Percentiles rank a stretch among this genome's conserved stretches.
Evolutionary conservation across 2,888 invertebrate species (phyloP).

Genomic region (Dioctria rufipes): DNA sequence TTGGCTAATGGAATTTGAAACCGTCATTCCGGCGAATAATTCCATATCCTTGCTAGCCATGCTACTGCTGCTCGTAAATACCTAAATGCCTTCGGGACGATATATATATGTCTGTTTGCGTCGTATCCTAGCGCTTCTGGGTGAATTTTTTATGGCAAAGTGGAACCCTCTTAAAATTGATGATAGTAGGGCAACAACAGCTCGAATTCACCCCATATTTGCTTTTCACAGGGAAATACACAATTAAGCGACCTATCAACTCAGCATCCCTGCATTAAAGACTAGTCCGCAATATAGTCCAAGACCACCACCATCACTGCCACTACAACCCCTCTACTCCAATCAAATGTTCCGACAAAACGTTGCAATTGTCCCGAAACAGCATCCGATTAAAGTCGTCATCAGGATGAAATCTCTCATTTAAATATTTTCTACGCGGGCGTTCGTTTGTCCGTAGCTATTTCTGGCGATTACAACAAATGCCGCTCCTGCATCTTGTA

Average conservation of each 20-base stretch:
- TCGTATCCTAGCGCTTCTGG: neutral
- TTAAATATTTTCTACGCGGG: conserved; percentile 50
- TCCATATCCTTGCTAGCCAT: conserved; percentile 11
- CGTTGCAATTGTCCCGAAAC: conserved; percentile 54
- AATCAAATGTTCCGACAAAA: conserved; percentile 50
- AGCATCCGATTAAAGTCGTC: conserved; percentile 55
- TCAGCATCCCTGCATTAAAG: neutral
- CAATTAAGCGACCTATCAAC: conserved; percentile 54
- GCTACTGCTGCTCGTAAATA: neutral
- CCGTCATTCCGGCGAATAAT: conserved; percentile 39
- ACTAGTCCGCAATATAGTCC: neutral
- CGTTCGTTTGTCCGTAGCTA: conserved; percentile 53
- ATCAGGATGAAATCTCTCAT: conserved; percentile 54
- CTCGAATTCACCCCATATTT: neutral
- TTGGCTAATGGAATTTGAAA: conserved; percentile 52
- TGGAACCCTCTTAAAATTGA: conserved; percentile 15
- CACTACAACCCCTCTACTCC: conserved; percentile 28
- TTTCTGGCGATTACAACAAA: conserved; percentile 55
- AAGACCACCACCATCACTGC: neutral
- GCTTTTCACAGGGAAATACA: conserved; percentile 52
- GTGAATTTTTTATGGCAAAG: conserved; percentile 19
- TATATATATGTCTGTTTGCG: conserved; percentile 16
- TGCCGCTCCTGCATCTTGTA: conserved; percentile 39
- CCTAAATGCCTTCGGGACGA: neutral
- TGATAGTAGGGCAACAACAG: neutral